phyloP scores from a whole-genome alignment of 2,888 invertebrate species.

The Drosophila anomalipes region DNA sequence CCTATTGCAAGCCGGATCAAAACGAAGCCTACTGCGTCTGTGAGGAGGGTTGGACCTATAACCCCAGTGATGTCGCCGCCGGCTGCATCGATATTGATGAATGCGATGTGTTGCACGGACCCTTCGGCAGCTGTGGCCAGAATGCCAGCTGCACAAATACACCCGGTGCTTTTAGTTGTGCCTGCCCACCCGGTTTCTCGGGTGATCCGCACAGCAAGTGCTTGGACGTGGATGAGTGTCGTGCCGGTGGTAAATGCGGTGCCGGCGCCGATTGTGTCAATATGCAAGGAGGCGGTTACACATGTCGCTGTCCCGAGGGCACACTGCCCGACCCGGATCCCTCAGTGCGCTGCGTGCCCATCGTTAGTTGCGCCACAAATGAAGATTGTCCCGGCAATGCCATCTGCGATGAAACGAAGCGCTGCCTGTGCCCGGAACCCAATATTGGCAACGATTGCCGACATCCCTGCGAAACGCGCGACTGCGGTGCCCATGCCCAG shows the following conservation, averaged over 20 bases:
- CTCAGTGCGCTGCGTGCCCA: slow-evolving; percentile 91
- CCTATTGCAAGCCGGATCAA: slow-evolving; percentile 95
- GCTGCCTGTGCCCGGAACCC: slow-evolving; percentile 95
- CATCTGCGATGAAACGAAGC: slow-evolving; percentile 91
- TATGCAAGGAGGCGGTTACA: slow-evolving; percentile 90
- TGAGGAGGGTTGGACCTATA: slow-evolving; percentile 96
- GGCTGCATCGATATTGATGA: slow-evolving; percentile 97
- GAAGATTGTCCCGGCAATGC: slow-evolving; percentile 96
- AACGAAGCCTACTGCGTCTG: slow-evolving; percentile 96
- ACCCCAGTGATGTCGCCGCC: slow-evolving; percentile 94
- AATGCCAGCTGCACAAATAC: slow-evolving; percentile 93
- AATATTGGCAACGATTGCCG: slow-evolving; percentile 96
- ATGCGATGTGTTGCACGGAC: slow-evolving; percentile 92
- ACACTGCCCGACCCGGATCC: slow-evolving; percentile 94
- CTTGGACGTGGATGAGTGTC: slow-evolving; percentile 93
- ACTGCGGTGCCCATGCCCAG: slow-evolving; percentile 94
- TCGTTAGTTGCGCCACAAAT: slow-evolving; percentile 91
- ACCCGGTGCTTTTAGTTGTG: slow-evolving; percentile 92
- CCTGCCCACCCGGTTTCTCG: slow-evolving; percentile 93
- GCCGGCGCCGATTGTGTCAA: slow-evolving; percentile 93
- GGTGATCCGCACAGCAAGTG: slow-evolving; percentile 94
- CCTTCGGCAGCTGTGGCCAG: slow-evolving; percentile 93
- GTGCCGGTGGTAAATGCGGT: slow-evolving; percentile 90
- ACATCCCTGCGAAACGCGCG: slow-evolving; percentile 95
- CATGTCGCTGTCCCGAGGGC: slow-evolving; percentile 93